Evolutionary conservation across 2,888 invertebrate genomes (phyloP), one percentile per base, ranked within the genome.

Genomic region (Lochmaea crataegi): DNA sequence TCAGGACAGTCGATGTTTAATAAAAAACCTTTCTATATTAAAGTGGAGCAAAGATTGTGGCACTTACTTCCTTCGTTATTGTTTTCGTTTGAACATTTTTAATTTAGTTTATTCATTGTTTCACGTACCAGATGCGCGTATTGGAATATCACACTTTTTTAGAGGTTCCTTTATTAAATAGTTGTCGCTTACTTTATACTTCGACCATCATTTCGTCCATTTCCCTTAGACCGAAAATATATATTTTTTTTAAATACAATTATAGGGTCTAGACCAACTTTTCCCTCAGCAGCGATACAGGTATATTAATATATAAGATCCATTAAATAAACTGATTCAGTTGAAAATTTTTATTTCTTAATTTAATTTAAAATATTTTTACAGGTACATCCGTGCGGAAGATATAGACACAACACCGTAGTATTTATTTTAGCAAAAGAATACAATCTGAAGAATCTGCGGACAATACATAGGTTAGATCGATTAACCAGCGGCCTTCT

Each of bases 341-440:
- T 60, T 60, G 3, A 22, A 16, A 38, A 11, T 7, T 42, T 10
- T 16, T 3, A 12, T n/a, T 12, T 26, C 7, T 9, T 1, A 56
- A 66, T 67, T n/a, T 38, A 5, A 58, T 9, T n/a, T 4, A 10
- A 16, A 38, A 38, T 53, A 32, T 71, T 65, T 70, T 80, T 79
- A 22, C 89, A 97, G 96, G 96, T 97, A 74, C 99, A 99, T 87
- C 98, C 99, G 2, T 99, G 99, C 87, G 99, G 99, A 75, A 91
- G 98, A 84, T 99, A 99, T 88, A 91, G 98, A 68, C 96, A 98
- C 89, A 99, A 99, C 88, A 97, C 98, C 9, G 95, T 99, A 77
- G 94, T 96, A 71, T 97, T 96, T 87, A 98, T 99, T 83, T 91
- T 99, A 83, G 96, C 97, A 81, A 97, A 97, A 88, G 98, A 99